Base-by-base conservation (phyloP, 2,888 invertebrate genomes). In the Eucera pruinosa region DNA sequence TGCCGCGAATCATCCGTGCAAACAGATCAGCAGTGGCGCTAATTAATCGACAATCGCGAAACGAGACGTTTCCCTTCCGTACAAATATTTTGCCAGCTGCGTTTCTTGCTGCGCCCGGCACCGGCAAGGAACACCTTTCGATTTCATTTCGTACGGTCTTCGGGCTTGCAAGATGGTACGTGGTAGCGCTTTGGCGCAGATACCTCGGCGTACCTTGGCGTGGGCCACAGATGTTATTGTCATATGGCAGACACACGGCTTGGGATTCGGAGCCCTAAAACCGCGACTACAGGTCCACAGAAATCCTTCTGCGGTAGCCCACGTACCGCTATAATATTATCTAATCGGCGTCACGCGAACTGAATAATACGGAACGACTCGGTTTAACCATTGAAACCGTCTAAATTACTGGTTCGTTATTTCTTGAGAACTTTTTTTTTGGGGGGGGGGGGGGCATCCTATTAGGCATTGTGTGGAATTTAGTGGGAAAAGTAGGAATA, bases 161-260 rank as follows among this genome's bases (percentile, higher is more conserved):
- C 78, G 70, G 86, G 86, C 86, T 84, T 87, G 87, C 86, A 87
- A 87, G 87, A 87, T 87, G 86, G 83, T 80, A 75, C 78, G 81
- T 74, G 62, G 74, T 71, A 72, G 58, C 48, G 48, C n/a, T 30
- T 39, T 62, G 70, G 80, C 71, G 61, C 78, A 82, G 84, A 82
- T 84, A 80, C 77, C n/a, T n/a, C n/a, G n/a, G 68, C 61, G 78
- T 81, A 82, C 74, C 84, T 73, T 66, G 82, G 84, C 81, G 78
- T 89, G 87, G 86, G 81, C 84, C 88, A 86, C 90, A 90, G 90
- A 90, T 90, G 90, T 89, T 90, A 88, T 90, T 90, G 90, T 90
- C 90, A 90, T 89, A 90, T 90, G 90, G 90, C 84, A 89, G 88
- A 89, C 89, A 88, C 86, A 75, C 80, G 81, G 83, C 71, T 54